Percentiles rank a stretch among this genome's conserved stretches.
phyloP scores from a whole-genome alignment of 2,797 vertebrate species.

The Pelobates cultripes region DNA sequence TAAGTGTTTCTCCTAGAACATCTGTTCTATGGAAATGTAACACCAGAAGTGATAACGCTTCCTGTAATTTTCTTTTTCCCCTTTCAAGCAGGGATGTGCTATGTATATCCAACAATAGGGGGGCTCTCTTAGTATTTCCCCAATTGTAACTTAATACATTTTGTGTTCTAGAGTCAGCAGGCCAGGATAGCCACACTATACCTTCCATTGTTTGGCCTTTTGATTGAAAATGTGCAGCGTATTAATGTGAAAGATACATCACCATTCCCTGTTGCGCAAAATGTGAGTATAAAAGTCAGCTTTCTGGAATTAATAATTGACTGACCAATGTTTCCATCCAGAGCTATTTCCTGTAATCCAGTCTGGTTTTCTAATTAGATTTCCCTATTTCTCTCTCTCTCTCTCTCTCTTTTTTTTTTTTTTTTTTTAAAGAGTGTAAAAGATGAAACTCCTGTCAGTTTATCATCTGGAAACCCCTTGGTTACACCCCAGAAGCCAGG shows the following conservation, averaged over 20 bases:
- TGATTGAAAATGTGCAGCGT: constrained; percentile 92
- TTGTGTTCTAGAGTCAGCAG: constrained; percentile 86
- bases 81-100: too few species aligned
- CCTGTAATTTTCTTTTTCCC: too few species aligned
- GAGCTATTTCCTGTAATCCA: not conserved
- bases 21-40: too few species aligned
- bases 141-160: constrained; percentile 2
- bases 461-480: constrained; percentile 71
- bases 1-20: too few species aligned
- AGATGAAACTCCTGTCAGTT: constrained; percentile 76
- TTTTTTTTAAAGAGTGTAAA: constrained; percentile 74
- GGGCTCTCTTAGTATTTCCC: too few species aligned
- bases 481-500: constrained; percentile 86
- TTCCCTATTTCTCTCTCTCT: constrained; percentile 12
- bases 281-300: constrained; percentile 70
- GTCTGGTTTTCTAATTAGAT: too few species aligned
- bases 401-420: too few species aligned
- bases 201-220: constrained; percentile 91
- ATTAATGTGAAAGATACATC: constrained; percentile 87
- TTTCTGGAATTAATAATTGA: too few species aligned
- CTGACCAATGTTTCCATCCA: not conserved
- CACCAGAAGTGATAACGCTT: too few species aligned
- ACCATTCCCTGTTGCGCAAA: constrained; percentile 76
- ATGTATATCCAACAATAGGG: too few species aligned
- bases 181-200: constrained; percentile 93